A percentile compares a stretch with the other conserved stretches of the same genome.
Conservation (phyloP, 2,888 invertebrate genomes). For the Netelia fuscicornis region DNA sequence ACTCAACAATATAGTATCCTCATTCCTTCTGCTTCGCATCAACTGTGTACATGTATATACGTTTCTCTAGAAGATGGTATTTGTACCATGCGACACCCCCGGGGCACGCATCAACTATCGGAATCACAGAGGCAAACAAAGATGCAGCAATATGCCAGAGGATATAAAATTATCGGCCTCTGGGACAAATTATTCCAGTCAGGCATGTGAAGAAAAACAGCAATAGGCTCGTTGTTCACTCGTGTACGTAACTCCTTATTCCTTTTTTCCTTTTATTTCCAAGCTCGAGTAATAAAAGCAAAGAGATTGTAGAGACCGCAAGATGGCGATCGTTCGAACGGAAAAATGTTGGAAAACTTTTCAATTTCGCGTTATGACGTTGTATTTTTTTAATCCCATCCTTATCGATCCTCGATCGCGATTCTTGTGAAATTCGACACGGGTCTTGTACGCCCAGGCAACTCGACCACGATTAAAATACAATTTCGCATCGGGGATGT, state of each 20-base stretch:
- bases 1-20: constrained; percentile 56
- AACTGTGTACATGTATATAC: neutral
- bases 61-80: neutral
- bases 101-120: constrained; percentile 46
- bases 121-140: constrained; percentile 44
- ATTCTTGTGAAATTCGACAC: too few species aligned
- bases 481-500: constrained; percentile 10
- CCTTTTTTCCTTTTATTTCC: neutral
- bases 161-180: constrained; percentile 31
- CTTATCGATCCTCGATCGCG: too few species aligned
- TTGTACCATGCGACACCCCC: constrained; percentile 49
- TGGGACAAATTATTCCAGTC: constrained; percentile 4
- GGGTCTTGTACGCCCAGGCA: too few species aligned
- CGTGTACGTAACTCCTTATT: neutral
- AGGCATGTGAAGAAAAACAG: constrained; percentile 10
- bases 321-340: too few species aligned
- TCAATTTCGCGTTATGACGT: too few species aligned
- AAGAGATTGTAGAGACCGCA: too few species aligned
- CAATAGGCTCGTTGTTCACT: constrained; percentile 1
- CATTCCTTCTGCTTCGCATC: constrained; percentile 42
- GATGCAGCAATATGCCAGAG: constrained; percentile 35
- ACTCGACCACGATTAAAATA: too few species aligned
- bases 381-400: too few species aligned
- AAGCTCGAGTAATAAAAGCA: neutral
- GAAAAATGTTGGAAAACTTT: too few species aligned